A percentile compares a stretch with the other conserved stretches of the same genome.
Evolutionary conservation across 37 sponge, comb jelly and placozoan genomes (phyloP).

Genomic region (Theonella swinhoei): DNA sequence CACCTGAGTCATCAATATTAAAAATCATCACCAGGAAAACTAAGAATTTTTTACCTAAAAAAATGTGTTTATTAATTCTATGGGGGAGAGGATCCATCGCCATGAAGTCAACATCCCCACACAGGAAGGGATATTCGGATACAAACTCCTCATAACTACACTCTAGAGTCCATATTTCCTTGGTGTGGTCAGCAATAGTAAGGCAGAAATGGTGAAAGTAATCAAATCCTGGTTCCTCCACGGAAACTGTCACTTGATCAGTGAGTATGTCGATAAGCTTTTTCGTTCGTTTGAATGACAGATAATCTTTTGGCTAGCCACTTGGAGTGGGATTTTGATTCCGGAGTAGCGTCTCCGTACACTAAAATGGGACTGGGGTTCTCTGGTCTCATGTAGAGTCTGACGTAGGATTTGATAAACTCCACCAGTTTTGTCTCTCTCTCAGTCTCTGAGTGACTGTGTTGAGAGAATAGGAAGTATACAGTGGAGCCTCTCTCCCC

Average conservation of each 20-base stretch:
- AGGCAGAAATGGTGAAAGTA: constrained; percentile 62
- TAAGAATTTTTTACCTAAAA: too few relatives aligned
- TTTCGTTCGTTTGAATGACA: constrained; percentile 28
- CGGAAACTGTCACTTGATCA: neutral
- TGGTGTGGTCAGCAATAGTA: constrained; percentile 49
- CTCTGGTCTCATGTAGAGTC: constrained; percentile 55
- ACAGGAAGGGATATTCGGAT: constrained; percentile 56
- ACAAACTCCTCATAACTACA: constrained; percentile 61
- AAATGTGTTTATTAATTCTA: constrained; percentile 48
- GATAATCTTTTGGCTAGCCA: constrained; percentile 57
- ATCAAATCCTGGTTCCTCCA: constrained; percentile 32
- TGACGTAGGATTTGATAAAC: constrained; percentile 43
- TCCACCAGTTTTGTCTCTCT: constrained; percentile 21
- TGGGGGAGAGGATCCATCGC: constrained; percentile 71
- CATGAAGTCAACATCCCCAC: constrained; percentile 36
- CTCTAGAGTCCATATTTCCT: constrained; percentile 67
- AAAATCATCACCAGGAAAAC: too few relatives aligned
- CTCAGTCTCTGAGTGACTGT: constrained; percentile 31
- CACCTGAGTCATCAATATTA: too few relatives aligned
- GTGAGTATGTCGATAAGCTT: neutral
- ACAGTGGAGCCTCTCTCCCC: constrained; percentile 68
- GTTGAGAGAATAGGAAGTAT: constrained; percentile 39
- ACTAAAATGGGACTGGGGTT: constrained; percentile 73
- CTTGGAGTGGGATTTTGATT: constrained; percentile 12
- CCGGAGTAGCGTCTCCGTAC: constrained; percentile 53